Evolutionary conservation across 2,797 vertebrate genomes (phyloP).

Genomic region (Poeciliopsis gracilis): DNA sequence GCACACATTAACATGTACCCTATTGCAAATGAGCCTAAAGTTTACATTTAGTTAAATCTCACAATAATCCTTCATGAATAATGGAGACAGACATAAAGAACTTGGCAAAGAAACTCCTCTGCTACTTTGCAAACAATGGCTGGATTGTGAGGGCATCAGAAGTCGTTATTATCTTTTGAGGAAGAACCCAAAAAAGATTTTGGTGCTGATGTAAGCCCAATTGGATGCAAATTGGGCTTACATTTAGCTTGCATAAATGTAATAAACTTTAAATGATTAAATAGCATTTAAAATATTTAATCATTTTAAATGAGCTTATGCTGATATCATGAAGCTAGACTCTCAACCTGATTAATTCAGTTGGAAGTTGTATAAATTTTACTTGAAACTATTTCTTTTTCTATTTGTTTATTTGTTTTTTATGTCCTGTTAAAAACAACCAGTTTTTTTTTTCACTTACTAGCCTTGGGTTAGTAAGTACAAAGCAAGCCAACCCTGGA

Average conservation of each 20-base stretch:
- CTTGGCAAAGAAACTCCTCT: conserved; percentile 30
- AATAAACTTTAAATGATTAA: too few species aligned
- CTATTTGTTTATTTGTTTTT: neutral
- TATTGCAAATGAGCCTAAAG: conserved; percentile 56
- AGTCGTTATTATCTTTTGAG: conserved; percentile 7
- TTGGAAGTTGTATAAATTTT: neutral
- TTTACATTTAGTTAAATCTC: conserved; percentile 36
- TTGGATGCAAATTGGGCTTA: neutral
- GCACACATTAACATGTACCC: conserved; percentile 7
- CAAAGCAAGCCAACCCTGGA: too few species aligned
- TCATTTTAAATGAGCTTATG: neutral
- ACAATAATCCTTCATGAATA: conserved; percentile 60
- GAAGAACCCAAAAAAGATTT: conserved; percentile 4
- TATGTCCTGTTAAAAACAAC: neutral
- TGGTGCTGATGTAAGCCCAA: neutral
- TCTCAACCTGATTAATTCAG: neutral
- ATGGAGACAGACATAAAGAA: conserved; percentile 53
- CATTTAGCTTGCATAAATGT: neutral
- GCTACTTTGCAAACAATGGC: conserved; percentile 6
- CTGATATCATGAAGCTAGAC: neutral
- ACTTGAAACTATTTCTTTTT: neutral
- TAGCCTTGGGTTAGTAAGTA: too few species aligned
- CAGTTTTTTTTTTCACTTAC: too few species aligned
- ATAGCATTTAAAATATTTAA: neutral
- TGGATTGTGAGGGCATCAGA: conserved; percentile 7